Base-by-base conservation (phyloP, 1,140 invertebrate species). In the Brachionus rubens region DNA sequence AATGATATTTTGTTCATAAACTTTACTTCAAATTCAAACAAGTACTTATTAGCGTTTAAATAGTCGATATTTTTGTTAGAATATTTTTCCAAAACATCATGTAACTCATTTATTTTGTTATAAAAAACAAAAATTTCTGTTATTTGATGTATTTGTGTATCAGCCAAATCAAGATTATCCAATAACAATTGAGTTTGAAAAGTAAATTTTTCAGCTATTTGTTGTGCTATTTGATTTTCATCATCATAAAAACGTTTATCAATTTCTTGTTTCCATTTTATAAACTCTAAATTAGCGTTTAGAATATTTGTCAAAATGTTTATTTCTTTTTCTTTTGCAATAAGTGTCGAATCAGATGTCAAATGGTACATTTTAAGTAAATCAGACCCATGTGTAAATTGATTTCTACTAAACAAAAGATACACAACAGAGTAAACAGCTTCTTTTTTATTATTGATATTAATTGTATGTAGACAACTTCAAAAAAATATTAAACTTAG, bases 401-500 rank as follows among this genome's bases (percentile, higher is more conserved):
- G 33, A n/a, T 72, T 72, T 72, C 33, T 54, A 26, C 50, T 54
- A 36, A 72, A 72, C 14, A 72, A 54, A 21, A 72, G 68, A 26
- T 24, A 72, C 48, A 72, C 68, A 40, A 54, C 36, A 10, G 68
- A 72, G 24, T 72, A 72, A 1, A 72, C 47, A 24, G 30, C 21
- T 50, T 72, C 68, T 21, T 72, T 72, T 72, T 72, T 72, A 12
- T 33, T 50, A 41, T 72, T 48, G n/a, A 72, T 12, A 41, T 72
- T 72, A 43, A 72, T 50, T 7, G 68, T 33, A n/a, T 72, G 68
- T 12, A 72, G 36, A 41, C 68, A 72, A 54, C 59, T 65, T 65
- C 19, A 65, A 36, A 21, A 46, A 14, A 10, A 43, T 43, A 24
- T 65, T 21, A 30, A 36, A 36, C 19, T 21, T 12, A 46, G 43